Conservation (phyloP, 2,888 invertebrate species). For the Neria commutata region DNA sequence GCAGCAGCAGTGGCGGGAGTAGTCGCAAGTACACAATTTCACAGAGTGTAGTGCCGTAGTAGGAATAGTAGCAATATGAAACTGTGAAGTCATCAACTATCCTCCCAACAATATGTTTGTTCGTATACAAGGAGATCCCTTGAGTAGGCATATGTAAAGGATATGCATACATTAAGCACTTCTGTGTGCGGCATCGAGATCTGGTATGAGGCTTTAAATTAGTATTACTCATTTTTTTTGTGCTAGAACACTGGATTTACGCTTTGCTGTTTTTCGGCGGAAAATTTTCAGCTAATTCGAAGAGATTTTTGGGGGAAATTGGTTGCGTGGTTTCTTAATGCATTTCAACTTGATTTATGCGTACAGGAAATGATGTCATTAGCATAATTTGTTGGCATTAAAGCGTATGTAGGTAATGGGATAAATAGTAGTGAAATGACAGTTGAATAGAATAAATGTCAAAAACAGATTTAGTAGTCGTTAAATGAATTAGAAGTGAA, state of each 20-base stretch:
- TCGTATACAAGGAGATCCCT: neutral
- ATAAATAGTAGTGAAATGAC: too few relatives aligned
- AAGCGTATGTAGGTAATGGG: too few relatives aligned
- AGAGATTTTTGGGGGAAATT: too few relatives aligned
- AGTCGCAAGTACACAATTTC: constrained; percentile 25
- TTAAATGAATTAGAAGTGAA: neutral
- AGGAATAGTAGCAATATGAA: constrained; percentile 35
- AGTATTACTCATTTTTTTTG: constrained; percentile 49
- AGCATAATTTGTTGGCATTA: constrained; percentile 17
- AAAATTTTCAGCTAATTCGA: too few relatives aligned
- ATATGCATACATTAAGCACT: neutral
- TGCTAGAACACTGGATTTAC: too few relatives aligned
- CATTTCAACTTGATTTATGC: constrained; percentile 45
- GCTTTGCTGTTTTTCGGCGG: neutral
- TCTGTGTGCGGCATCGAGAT: neutral
- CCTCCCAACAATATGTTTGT: neutral
- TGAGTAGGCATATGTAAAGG: neutral
- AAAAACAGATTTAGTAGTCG: neutral
- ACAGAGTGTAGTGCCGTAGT: constrained; percentile 34
- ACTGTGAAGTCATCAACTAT: constrained; percentile 49
- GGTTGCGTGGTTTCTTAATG: neutral
- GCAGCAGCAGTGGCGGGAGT: constrained; percentile 14
- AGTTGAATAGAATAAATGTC: neutral
- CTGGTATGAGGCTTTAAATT: constrained; percentile 51
- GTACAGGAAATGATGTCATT: constrained; percentile 44